Conservation (phyloP, 2,888 invertebrate species). For the Caenorhabditis panamensis region DNA sequence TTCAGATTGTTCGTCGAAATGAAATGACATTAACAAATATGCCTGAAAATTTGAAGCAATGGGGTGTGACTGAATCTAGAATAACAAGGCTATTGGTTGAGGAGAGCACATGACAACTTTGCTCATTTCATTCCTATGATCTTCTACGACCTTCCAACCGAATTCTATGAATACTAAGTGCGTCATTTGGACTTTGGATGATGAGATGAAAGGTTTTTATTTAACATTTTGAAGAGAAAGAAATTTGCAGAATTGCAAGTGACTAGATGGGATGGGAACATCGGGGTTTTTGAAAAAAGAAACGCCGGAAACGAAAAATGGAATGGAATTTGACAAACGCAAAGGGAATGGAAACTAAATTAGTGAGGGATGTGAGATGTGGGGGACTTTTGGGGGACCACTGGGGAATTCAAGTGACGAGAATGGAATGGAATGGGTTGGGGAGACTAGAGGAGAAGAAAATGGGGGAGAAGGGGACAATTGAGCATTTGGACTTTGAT, state of each 20-base stretch:
- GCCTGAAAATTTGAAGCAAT: neutral
- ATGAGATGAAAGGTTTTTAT: neutral
- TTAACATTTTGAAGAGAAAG: neutral
- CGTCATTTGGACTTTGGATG: neutral
- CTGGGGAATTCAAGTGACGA: slow-evolving; percentile 2
- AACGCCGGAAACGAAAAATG: neutral
- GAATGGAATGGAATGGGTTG: slow-evolving; percentile 4
- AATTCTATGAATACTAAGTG: slow-evolving; percentile 12
- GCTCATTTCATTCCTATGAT: neutral
- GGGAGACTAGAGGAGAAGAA: neutral
- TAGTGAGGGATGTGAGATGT: slow-evolving; percentile 1
- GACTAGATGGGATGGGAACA: neutral
- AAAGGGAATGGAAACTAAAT: slow-evolving; percentile 1
- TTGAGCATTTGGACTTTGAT: neutral
- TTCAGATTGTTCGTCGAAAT: neutral
- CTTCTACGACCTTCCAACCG: neutral
- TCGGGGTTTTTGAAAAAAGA: neutral
- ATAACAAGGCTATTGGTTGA: too few relatives aligned
- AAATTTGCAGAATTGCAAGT: too few relatives aligned
- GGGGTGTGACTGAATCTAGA: neutral
- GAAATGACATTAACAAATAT: neutral
- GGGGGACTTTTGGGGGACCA: neutral
- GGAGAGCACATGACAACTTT: slow-evolving; percentile 3
- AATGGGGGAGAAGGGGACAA: neutral
- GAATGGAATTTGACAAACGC: neutral